Evolutionary conservation across 1,140 invertebrate genomes (phyloP), one percentile per base, ranked within the genome.

Genomic region (Dreissena rostriformis): DNA sequence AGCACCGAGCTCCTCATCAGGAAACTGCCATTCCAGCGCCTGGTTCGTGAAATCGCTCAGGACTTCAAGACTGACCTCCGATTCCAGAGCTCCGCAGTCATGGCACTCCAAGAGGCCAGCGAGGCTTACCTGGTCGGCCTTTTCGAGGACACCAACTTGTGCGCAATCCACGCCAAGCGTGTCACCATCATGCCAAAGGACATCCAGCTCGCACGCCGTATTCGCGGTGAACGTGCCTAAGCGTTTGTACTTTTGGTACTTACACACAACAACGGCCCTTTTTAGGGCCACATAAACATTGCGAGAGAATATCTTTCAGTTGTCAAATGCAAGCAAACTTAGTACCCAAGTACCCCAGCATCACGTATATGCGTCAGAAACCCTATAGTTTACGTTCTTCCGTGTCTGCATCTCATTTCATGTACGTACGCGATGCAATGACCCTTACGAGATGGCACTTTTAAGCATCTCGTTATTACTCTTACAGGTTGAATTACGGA

Each of bases 161-260:
- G 97, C 94, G 97, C 97, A 85, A 98, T 98, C 93, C 97, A 98
- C 91, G 97, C 97, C 86, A 98, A 98, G 94, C 96, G 97, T 90
- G 97, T 98, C 57, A 98, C 97, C 86, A 98, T 98, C 91, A 98
- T 98, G 97, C 97, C 97, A 77, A 98, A 98, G 94, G 97, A 98
- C 92, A 98, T 98, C 90, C 97, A 98, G 85, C 82, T 92, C 71
- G 92, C 91, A 24, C 79, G 91, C 49, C 72, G 91, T 72, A 92
- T 93, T 68, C 85, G 92, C 66, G 91, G 92, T n/a, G 92, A 93
- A 82, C 86, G 89, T 76, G 89, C 91, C 76, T 91, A 92, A 61
- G 22, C 57, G 2, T 39, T 39, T 39, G 39, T 39, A 39, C 39
- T 96, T 39, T 39, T 39, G 39, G 39, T n/a, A n/a, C 39, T 39